phyloP scores from a whole-genome alignment of 2,888 invertebrate genomes.

The Hemaris fuciformis region DNA sequence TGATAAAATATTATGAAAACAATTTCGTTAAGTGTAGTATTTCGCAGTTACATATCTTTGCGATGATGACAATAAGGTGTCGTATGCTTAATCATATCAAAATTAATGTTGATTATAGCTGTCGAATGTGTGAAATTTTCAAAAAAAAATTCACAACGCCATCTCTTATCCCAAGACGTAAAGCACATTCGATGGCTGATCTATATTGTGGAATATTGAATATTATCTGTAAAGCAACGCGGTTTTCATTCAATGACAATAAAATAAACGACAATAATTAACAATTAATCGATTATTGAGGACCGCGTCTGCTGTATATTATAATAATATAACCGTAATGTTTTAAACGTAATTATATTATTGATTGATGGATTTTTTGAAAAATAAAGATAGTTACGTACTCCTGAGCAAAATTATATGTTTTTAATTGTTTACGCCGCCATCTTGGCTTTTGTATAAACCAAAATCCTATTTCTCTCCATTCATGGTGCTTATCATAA shows the following conservation, averaged over 20 bases:
- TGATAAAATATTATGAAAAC: constrained; percentile 40
- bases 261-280: constrained; percentile 25
- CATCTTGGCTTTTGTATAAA: not conserved
- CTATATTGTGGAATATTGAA: not conserved
- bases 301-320: constrained; percentile 52
- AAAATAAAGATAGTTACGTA: constrained; percentile 78
- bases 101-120: constrained; percentile 26
- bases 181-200: not conserved
- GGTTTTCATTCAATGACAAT: constrained; percentile 30
- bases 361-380: constrained; percentile 72
- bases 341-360: constrained; percentile 52
- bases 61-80: constrained; percentile 28
- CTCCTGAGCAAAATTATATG: constrained; percentile 71
- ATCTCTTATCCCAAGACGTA: not conserved
- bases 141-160: not conserved
- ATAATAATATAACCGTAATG: constrained; percentile 4
- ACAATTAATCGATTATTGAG: constrained; percentile 20
- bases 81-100: constrained; percentile 14
- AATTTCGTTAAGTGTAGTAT: constrained; percentile 46
- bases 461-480: not conserved
- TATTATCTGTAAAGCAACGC: constrained; percentile 13
- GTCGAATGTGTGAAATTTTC: constrained; percentile 19
- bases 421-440: constrained; percentile 37
- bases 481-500: no score
- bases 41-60: constrained; percentile 64